phyloP scores from a whole-genome alignment of 2,888 invertebrate genomes.

The Pedicia rivosa region DNA sequence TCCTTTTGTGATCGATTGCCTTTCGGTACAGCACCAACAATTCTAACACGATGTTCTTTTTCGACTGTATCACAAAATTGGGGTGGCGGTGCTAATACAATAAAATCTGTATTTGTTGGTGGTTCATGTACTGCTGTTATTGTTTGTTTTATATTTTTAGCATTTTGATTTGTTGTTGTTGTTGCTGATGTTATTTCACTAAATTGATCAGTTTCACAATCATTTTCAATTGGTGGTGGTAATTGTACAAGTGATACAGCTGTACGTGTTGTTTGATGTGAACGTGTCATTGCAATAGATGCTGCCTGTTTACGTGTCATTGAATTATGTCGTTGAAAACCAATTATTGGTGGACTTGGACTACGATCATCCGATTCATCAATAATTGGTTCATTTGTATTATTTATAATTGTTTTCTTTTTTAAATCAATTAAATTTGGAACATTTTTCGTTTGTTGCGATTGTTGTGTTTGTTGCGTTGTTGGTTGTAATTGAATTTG shows the following conservation, averaged over 20 bases:
- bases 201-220: too few species aligned
- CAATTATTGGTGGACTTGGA: conserved; percentile 32
- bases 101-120: conserved; percentile 32
- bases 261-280: conserved; percentile 34
- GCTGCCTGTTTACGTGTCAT: conserved; percentile 42
- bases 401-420: conserved; percentile 5
- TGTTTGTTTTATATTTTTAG: conserved; percentile 7
- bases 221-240: conserved; percentile 60
- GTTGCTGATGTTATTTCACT: conserved; percentile 32
- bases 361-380: conserved; percentile 25
- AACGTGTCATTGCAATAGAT: conserved; percentile 37
- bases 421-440: background rate
- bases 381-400: conserved; percentile 23
- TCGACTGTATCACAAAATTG: conserved; percentile 60
- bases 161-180: too few species aligned
- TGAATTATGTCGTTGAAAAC: conserved; percentile 45
- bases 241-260: conserved; percentile 63
- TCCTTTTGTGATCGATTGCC: too few species aligned
- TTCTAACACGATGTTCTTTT: conserved; percentile 38
- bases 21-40: conserved; percentile 73
- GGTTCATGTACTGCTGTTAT: conserved; percentile 32
- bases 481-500: conserved; percentile 14
- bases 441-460: background rate
- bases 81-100: conserved; percentile 71
- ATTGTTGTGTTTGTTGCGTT: conserved; percentile 2